Conservation (phyloP, 1,140 invertebrate genomes). For the Drosophila ambigua region DNA sequence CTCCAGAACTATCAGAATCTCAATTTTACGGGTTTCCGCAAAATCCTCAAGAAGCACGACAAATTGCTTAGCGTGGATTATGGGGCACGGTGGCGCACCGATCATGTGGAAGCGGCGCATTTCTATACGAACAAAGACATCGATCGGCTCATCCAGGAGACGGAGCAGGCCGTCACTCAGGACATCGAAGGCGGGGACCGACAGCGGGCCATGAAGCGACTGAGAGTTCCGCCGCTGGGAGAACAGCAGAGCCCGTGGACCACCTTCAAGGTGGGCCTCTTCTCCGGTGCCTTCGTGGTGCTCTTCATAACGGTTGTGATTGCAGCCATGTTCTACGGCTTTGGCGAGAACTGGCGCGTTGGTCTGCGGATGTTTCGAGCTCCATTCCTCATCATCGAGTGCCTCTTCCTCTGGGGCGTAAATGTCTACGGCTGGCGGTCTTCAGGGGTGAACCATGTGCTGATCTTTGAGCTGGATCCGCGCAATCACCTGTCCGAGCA, state of each 20-base stretch:
- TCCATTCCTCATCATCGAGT: constrained; percentile 92
- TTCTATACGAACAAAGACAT: constrained; percentile 96
- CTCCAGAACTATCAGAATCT: constrained; percentile 90
- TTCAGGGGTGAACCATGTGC: constrained; percentile 93
- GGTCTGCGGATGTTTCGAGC: constrained; percentile 91
- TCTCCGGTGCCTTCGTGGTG: constrained; percentile 92
- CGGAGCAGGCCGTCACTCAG: constrained; percentile 91
- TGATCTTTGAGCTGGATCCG: constrained; percentile 97
- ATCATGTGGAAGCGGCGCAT: constrained; percentile 91
- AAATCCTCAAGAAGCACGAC: constrained; percentile 97
- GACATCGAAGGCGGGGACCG: constrained; percentile 93
- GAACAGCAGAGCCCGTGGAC: constrained; percentile 93
- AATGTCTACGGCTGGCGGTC: constrained; percentile 96
- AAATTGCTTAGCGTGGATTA: constrained; percentile 88
- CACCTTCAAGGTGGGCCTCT: constrained; percentile 93
- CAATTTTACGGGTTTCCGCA: constrained; percentile 96
- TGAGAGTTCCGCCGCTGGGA: constrained; percentile 93
- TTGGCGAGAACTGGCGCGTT: constrained; percentile 84
- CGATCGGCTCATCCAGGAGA: constrained; percentile 93
- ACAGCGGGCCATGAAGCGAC: constrained; percentile 93
- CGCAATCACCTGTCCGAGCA: constrained; percentile 94
- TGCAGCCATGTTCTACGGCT: constrained; percentile 86
- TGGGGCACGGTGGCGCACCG: constrained; percentile 89
- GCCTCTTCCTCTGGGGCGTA: constrained; percentile 93
- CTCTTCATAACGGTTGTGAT: constrained; percentile 89